Percentiles rank a stretch among this genome's conserved stretches.
phyloP scores from a whole-genome alignment of 2,113 vertebrate species.

The Otolemur garnettii region DNA sequence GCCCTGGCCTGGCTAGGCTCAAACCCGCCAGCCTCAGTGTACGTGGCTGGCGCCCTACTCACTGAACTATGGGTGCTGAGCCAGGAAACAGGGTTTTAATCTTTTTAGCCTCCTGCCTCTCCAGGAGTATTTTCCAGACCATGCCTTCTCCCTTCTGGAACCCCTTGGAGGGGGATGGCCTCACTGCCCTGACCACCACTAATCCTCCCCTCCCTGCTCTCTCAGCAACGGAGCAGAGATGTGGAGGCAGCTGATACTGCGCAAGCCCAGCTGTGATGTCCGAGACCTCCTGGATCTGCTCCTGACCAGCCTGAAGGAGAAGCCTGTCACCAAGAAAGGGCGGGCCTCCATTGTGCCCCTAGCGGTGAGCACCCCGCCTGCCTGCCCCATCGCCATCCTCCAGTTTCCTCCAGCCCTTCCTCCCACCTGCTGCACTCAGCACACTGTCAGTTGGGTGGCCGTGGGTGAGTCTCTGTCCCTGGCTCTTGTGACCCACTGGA shows the following conservation, averaged over 20 bases:
- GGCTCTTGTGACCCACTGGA: neutral
- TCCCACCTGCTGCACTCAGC: too few relatives aligned
- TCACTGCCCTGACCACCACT: neutral
- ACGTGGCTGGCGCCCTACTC: too few relatives aligned
- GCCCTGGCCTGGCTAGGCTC: too few relatives aligned
- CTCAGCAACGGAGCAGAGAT: constrained; percentile 78
- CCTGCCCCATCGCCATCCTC: neutral
- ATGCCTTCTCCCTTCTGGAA: neutral
- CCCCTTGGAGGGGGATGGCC: neutral
- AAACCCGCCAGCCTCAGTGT: too few relatives aligned
- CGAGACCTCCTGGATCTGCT: constrained; percentile 80
- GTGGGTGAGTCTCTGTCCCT: neutral
- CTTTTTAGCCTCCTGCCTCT: neutral
- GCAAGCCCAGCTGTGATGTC: constrained; percentile 75
- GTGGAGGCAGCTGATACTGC: constrained; percentile 79
- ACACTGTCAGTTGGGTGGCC: neutral
- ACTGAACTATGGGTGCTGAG: too few relatives aligned
- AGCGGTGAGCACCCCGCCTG: constrained; percentile 63
- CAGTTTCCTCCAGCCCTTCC: neutral
- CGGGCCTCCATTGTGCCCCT: constrained; percentile 74
- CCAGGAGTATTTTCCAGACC: neutral
- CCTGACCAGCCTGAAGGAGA: constrained; percentile 80
- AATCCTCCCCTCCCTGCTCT: neutral
- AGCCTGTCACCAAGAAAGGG: constrained; percentile 73
- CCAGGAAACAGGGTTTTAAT: neutral